Conservation (phyloP, 2,888 invertebrate species). For the Miltochrista miniata region DNA sequence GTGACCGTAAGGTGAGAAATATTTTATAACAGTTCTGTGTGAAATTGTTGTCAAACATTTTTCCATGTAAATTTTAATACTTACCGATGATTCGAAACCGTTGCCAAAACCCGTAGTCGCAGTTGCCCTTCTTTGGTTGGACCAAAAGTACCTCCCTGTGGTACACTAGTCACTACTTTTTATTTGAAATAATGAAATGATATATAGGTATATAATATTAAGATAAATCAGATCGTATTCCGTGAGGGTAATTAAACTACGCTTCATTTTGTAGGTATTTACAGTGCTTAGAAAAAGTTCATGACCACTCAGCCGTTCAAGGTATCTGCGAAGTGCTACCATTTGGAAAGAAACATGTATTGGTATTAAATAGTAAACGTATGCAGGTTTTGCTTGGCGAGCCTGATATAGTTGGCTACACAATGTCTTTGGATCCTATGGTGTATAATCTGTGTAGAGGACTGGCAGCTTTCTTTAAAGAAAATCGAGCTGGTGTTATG, state of each 20-base stretch:
- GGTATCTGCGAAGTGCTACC: conserved; percentile 77
- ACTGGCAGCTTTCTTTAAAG: conserved; percentile 80
- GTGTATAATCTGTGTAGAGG: conserved; percentile 81
- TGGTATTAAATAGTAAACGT: conserved; percentile 64
- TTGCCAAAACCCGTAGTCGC: no score
- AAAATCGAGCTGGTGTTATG: conserved; percentile 79
- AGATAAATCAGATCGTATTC: no score
- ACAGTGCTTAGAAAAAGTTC: conserved; percentile 71
- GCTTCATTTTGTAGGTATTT: conserved; percentile 53
- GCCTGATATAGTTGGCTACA: conserved; percentile 76
- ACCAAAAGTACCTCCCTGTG: no score
- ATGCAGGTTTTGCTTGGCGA: conserved; percentile 74
- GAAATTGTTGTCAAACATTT: no score
- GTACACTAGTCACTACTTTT: background rate
- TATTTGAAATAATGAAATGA: no score
- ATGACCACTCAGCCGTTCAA: conserved; percentile 74
- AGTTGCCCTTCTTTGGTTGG: no score
- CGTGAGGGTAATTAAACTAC: no score
- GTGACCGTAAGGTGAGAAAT: no score
- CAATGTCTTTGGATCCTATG: conserved; percentile 73
- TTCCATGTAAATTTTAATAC: no score
- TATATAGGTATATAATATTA: no score
- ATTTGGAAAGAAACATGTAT: conserved; percentile 70
- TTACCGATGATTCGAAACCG: no score
- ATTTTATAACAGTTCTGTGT: no score